Evolutionary conservation across 2,113 vertebrate genomes (phyloP).

Genomic region (Hypocryptadius cinnamomeus): DNA sequence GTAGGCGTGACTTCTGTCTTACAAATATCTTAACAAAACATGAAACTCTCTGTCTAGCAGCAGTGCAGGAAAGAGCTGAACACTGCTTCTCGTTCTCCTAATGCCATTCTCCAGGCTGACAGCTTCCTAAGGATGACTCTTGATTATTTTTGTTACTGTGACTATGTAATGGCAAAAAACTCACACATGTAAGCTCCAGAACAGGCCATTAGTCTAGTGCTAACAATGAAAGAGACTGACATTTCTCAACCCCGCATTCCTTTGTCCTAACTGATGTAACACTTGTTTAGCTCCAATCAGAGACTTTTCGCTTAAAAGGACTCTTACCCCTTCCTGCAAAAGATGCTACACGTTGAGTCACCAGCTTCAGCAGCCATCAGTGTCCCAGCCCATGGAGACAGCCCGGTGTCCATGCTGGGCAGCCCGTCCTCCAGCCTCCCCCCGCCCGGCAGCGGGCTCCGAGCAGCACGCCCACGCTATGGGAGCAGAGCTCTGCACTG

Average conservation of each 20-base stretch:
- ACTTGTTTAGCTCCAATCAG: neutral
- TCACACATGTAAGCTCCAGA: neutral
- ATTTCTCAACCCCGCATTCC: neutral
- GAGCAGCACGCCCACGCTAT: neutral
- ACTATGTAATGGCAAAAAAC: neutral
- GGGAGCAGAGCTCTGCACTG: neutral
- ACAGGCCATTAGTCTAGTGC: neutral
- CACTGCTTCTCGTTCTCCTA: neutral
- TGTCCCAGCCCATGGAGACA: fast-evolving
- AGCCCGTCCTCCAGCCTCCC: fast-evolving
- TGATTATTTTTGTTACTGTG: neutral
- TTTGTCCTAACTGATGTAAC: neutral
- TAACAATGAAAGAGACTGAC: neutral
- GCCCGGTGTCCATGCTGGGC: fast-evolving
- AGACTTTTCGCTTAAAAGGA: neutral
- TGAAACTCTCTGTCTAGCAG: neutral
- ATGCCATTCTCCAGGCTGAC: neutral
- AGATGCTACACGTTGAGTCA: neutral
- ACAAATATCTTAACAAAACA: neutral
- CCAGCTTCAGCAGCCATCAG: neutral
- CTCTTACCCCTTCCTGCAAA: neutral
- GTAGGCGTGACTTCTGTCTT: neutral
- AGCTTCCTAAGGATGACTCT: neutral
- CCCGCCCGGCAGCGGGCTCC: neutral
- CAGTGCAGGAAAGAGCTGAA: neutral